Evolutionary conservation across 2,888 invertebrate genomes (phyloP), one percentile per base, ranked within the genome.

Genomic region (Epistrophe eligans): DNA sequence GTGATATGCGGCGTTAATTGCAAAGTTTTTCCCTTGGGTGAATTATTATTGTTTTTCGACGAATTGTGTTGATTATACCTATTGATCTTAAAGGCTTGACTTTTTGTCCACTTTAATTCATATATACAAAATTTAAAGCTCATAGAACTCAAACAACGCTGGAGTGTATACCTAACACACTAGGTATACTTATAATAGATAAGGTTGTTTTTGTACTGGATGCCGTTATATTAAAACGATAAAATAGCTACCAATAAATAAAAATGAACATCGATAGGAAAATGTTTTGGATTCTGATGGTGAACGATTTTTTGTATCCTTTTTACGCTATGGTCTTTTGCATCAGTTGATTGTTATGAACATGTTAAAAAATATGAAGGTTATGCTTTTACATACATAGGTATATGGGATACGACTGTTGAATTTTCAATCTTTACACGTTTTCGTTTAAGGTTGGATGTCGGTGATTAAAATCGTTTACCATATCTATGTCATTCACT

Each of bases 1-100:
- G 77, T 55, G 81, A 84, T 66, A 73, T 73, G 81, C 62, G 77
- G 81, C 67, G 84, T 85, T 85, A 85, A 85, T 85, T 85, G 84
- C 81, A 77, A 85, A 73, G 81, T 81, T 77, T 80, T 81, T 77
- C 84, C 81, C 70, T 77, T 81, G 84, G 81, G 77, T 81, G 55
- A 81, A 77, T 85, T 73, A 81, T 81, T 81, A 70, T 79, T 76
- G 45, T 77, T 81, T 79, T 84, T 73, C 66, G 38, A 77, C 67
- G 58, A 66, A 71, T 74, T 43, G 19, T 40, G 35, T 43, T 71
- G 32, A 43, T 45, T 60, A 35, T 35, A 48, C 38, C 0, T 67
- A 35, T 17, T 73, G 40, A 6, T 73, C 66, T 72, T 77, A 50
- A 77, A 84, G 58, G 13, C 38, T 67, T 43, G 32, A 79, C 13